Conservation (phyloP, 1,140 invertebrate species). For the Bombus breviceps region DNA sequence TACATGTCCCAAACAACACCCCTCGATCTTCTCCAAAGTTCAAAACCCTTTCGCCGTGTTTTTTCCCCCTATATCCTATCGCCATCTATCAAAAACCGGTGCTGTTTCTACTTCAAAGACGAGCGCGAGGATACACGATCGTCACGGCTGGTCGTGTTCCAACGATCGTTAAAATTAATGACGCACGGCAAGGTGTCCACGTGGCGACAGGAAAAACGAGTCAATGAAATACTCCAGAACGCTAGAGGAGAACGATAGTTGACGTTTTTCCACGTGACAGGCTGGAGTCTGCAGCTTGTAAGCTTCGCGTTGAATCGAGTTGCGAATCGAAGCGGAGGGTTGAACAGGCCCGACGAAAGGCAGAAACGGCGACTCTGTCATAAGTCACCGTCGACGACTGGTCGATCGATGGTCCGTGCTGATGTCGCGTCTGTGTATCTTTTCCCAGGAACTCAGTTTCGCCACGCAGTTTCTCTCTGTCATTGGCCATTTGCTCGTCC, state of each 20-base stretch:
- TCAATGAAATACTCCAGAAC: slow-evolving; percentile 9
- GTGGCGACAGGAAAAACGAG: slow-evolving; percentile 9
- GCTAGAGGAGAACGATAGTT: neutral
- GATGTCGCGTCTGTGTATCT: slow-evolving; percentile 29
- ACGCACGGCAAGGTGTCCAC: slow-evolving; percentile 1
- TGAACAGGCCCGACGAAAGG: neutral
- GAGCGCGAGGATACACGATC: neutral
- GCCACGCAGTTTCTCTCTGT: neutral
- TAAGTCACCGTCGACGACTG: slow-evolving; percentile 46
- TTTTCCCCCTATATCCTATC: too few relatives aligned
- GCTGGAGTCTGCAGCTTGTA: slow-evolving; percentile 29
- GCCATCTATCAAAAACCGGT: slow-evolving; percentile 15
- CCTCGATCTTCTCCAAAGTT: too few relatives aligned
- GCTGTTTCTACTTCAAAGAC: slow-evolving; percentile 26
- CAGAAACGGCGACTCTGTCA: neutral
- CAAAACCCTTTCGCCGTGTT: neutral
- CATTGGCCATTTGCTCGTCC: neutral
- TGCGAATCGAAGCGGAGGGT: neutral
- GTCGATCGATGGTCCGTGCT: slow-evolving; percentile 32
- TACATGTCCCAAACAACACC: too few relatives aligned
- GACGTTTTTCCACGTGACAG: slow-evolving; percentile 26
- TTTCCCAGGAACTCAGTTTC: neutral
- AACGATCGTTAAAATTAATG: slow-evolving; percentile 60
- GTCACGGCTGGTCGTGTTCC: slow-evolving; percentile 6
- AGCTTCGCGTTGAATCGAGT: neutral